Evolutionary conservation across 2,113 vertebrate species (phyloP).

Genomic region (Brachyhypopomus occidentalis): DNA sequence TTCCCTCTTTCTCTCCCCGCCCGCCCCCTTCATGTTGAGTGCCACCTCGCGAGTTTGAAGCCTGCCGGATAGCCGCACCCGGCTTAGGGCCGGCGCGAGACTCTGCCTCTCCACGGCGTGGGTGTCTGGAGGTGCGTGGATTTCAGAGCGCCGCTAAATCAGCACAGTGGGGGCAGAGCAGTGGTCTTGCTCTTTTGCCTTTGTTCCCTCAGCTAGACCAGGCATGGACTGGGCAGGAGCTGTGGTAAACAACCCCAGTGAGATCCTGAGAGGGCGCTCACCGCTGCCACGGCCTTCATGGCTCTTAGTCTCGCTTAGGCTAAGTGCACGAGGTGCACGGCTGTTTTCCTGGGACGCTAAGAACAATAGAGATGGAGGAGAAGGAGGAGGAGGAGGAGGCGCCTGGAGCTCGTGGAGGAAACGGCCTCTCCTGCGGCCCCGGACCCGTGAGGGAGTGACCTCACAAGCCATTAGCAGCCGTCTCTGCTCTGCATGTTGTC

Average conservation of each 20-base stretch:
- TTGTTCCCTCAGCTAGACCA: not conserved
- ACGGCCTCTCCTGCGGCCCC: not conserved
- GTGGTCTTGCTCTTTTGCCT: not conserved
- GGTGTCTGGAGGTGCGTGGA: constrained; percentile 5
- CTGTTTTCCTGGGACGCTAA: not conserved
- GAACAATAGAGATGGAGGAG: constrained; percentile 6
- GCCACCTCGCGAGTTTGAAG: constrained; percentile 44
- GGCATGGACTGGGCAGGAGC: not conserved
- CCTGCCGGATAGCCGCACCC: constrained; percentile 28
- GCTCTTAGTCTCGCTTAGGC: not conserved
- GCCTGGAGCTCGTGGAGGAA: not conserved
- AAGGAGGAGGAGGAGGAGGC: not conserved
- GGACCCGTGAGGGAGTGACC: constrained; percentile 4
- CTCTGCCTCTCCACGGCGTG: constrained; percentile 6
- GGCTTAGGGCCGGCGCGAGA: constrained; percentile 27
- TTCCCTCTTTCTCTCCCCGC: not conserved
- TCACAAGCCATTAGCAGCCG: constrained; percentile 5
- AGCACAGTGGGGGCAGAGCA: not conserved
- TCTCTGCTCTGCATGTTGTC: constrained; percentile 22
- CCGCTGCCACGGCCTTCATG: not conserved
- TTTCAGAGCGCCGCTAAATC: not conserved
- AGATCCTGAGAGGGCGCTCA: not conserved
- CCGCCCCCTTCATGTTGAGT: constrained; percentile 43
- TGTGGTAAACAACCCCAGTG: not conserved
- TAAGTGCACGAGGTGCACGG: not conserved